Conservation (phyloP, 2,797 vertebrate species). For the Lophotriccus pileatus region DNA sequence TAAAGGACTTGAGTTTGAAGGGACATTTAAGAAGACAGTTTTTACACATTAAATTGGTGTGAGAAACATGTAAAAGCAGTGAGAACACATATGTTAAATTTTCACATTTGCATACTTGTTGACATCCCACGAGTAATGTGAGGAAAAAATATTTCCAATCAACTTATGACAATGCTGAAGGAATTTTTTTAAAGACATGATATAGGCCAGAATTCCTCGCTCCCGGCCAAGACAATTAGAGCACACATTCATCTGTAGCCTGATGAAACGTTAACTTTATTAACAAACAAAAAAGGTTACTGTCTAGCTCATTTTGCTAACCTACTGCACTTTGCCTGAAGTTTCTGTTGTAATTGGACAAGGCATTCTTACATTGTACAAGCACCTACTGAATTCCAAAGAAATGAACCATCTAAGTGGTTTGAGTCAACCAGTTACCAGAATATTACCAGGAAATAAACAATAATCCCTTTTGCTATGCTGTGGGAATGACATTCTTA, state of each 20-base stretch:
- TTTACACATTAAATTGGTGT: slow-evolving; percentile 20
- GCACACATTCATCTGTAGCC: not conserved
- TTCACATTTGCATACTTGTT: slow-evolving; percentile 40
- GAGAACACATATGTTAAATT: slow-evolving; percentile 28
- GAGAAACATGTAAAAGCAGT: not conserved
- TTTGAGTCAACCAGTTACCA: not conserved
- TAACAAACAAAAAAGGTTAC: not conserved
- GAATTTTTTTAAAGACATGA: not conserved
- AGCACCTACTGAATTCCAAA: not conserved
- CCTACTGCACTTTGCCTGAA: not conserved
- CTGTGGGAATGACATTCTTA: not conserved
- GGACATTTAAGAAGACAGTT: not conserved
- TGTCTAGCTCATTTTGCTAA: not conserved
- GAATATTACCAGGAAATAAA: not conserved
- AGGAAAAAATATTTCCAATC: slow-evolving; percentile 49
- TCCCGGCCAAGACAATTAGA: not conserved
- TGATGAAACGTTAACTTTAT: not conserved
- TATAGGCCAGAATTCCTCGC: not conserved
- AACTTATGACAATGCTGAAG: slow-evolving; percentile 1
- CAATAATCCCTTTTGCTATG: not conserved
- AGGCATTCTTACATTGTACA: not conserved
- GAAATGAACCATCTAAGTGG: not conserved
- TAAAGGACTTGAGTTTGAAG: not conserved
- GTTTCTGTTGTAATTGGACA: not conserved
- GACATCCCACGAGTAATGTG: slow-evolving; percentile 14